Evolutionary conservation across 2,113 vertebrate species (phyloP).

Genomic region (Xenopus laevis): DNA sequence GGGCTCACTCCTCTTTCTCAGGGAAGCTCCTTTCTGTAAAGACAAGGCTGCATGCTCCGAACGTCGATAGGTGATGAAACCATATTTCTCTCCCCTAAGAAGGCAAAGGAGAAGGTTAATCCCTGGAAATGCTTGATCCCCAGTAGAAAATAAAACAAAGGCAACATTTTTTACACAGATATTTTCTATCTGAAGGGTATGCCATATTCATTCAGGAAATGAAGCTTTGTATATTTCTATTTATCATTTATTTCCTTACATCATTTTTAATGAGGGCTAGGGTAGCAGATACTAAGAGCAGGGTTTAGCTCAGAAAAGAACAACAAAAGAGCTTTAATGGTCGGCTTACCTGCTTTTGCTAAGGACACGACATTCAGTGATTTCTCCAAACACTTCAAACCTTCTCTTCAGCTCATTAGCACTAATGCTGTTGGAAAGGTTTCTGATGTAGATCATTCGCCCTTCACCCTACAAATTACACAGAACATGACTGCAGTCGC

Average conservation of each 20-base stretch:
- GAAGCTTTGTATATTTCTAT: too few relatives aligned
- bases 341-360: constrained; percentile 64
- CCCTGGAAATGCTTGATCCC: too few relatives aligned
- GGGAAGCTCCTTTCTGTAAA: constrained; percentile 62
- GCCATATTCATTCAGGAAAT: too few relatives aligned
- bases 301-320: too few relatives aligned
- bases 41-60: constrained; percentile 72
- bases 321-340: background rate
- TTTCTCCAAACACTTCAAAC: constrained; percentile 87
- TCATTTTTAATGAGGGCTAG: too few relatives aligned
- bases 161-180: too few relatives aligned
- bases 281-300: too few relatives aligned
- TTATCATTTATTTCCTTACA: background rate
- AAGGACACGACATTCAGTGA: constrained; percentile 89
- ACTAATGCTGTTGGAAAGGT: constrained; percentile 86
- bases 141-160: too few relatives aligned
- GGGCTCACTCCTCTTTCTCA: constrained; percentile 74
- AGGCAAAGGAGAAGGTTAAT: constrained; percentile 21
- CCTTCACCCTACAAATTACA: constrained; percentile 82
- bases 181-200: too few relatives aligned
- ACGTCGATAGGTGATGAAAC: constrained; percentile 86
- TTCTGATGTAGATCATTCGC: constrained; percentile 87
- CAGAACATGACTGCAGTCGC: background rate
- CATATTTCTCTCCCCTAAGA: constrained; percentile 79
- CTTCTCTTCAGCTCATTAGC: constrained; percentile 88